These are phyloP conservation scores for Ceratina japonica DNA, from an alignment of 1,140 invertebrate species.

Conservation along the genomic window DNA sequence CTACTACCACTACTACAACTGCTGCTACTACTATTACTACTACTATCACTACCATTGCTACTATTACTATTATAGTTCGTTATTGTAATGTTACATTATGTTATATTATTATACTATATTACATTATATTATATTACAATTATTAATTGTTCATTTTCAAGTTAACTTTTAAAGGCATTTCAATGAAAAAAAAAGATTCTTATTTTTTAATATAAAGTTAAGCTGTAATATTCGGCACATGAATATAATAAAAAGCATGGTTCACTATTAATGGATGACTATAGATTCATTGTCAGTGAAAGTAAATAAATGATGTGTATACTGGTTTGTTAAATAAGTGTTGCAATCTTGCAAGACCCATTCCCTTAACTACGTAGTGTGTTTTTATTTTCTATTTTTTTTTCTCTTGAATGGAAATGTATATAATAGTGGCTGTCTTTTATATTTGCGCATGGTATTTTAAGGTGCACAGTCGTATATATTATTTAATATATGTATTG, in stretches of 20 bases:
- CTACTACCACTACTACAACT: background rate
- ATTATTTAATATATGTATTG: constrained; percentile 24
- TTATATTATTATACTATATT: constrained; percentile 40
- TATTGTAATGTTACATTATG: constrained; percentile 38
- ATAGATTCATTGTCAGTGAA: constrained; percentile 72
- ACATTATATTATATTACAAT: constrained; percentile 51
- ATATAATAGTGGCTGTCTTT: constrained; percentile 34
- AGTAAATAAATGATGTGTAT: constrained; percentile 74
- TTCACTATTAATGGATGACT: constrained; percentile 68
- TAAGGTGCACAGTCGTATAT: constrained; percentile 43
- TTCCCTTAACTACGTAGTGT: constrained; percentile 39
- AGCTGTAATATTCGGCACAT: constrained; percentile 68
- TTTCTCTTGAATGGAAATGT: constrained; percentile 33
- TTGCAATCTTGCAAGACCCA: constrained; percentile 62
- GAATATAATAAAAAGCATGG: constrained; percentile 68
- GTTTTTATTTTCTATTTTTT: background rate
- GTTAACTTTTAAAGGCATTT: constrained; percentile 70
- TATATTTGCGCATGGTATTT: constrained; percentile 52
- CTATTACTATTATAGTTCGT: constrained; percentile 8
- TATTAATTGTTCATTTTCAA: constrained; percentile 70
- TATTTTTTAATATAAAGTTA: constrained; percentile 69
- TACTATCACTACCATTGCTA: too few relatives aligned
- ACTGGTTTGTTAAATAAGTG: constrained; percentile 71
- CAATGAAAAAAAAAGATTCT: constrained; percentile 54
- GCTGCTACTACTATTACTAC: constrained; percentile 2